Base-by-base conservation (phyloP, 2,797 vertebrate species). In the Macropodus opercularis region DNA sequence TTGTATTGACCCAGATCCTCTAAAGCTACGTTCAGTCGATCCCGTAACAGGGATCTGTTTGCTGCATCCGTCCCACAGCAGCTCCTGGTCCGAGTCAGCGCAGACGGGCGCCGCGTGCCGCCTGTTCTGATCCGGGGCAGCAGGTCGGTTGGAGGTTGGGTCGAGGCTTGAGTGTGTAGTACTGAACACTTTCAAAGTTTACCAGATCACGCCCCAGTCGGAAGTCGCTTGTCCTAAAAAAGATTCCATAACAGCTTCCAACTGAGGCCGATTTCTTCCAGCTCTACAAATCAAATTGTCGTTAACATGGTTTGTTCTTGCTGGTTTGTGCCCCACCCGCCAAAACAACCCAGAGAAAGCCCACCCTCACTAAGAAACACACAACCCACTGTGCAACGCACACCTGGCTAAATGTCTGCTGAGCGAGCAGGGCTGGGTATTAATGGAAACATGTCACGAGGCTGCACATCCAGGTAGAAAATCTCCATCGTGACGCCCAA, bases 191-290 rank as follows among this genome's bases (percentile, higher is more conserved):
- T 15, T 50, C 65, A 79, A 85, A 62, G 84, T 89, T 92, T 93
- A 93, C 92, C 91, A 54, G 84, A 81, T 79, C 62, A 41, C 59
- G 80, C 77, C 82, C 81, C 80, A 79, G 87, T 87, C 79, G 83
- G 89, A 85, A 58, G 90, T 73, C 60, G 81, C 89, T 91, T 91
- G 90, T 92, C 91, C 90, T 93, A 93, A 92, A 92, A 92, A 91
- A 91, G 92, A 91, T 90, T 93, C 91, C 91, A 92, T 90, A 90
- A 92, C 90, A 83, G 91, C 92, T 87, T 93, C 89, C 86, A 92
- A 89, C 89, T 93, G 90, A 76, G 90, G 89, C 81, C 85, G 90
- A 82, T 88, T 92, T 90, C 90, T 88, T 92, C 91, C 88, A 87
- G 81, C 75, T 92, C 91, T 93, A 93, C 85, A 92, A 93, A 92